Percentiles rank a stretch among this genome's conserved stretches.
Conservation (phyloP, 2,888 invertebrate species). For the Coenonympha arcania region DNA sequence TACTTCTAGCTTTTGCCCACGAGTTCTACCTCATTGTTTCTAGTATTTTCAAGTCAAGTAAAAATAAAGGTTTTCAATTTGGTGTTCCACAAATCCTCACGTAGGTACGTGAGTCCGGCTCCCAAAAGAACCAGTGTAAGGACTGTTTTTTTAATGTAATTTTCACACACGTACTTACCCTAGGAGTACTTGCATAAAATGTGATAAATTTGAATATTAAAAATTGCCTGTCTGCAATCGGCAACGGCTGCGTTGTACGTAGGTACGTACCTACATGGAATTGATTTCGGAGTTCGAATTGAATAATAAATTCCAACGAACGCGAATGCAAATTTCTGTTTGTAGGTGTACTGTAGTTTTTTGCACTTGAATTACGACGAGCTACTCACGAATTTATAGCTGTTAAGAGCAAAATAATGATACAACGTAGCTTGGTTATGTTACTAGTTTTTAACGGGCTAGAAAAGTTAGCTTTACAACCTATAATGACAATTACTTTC, state of each 20-base stretch:
- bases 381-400: constrained; percentile 7
- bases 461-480: too few species aligned
- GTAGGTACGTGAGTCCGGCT: too few species aligned
- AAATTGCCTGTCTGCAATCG: background rate
- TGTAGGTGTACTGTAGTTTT: constrained; percentile 28
- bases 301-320: constrained; percentile 42
- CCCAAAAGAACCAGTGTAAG: too few species aligned
- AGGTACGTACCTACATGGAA: constrained; percentile 28
- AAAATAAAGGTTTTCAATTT: too few species aligned
- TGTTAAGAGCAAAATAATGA: constrained; percentile 5
- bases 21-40: too few species aligned
- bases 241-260: too few species aligned
- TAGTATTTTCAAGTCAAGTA: too few species aligned
- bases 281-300: constrained; percentile 39
- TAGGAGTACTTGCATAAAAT: background rate
- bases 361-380: constrained; percentile 23
- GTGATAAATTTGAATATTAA: constrained; percentile 8
- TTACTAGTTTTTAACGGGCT: background rate
- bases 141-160: too few species aligned
- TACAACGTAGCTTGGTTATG: background rate
- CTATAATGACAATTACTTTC: too few species aligned
- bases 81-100: too few species aligned
- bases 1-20: too few species aligned
- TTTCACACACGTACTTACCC: too few species aligned
- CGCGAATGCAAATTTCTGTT: constrained; percentile 38